phyloP scores from a whole-genome alignment of 2,888 invertebrate genomes.

The Scaptomyza reducta region DNA sequence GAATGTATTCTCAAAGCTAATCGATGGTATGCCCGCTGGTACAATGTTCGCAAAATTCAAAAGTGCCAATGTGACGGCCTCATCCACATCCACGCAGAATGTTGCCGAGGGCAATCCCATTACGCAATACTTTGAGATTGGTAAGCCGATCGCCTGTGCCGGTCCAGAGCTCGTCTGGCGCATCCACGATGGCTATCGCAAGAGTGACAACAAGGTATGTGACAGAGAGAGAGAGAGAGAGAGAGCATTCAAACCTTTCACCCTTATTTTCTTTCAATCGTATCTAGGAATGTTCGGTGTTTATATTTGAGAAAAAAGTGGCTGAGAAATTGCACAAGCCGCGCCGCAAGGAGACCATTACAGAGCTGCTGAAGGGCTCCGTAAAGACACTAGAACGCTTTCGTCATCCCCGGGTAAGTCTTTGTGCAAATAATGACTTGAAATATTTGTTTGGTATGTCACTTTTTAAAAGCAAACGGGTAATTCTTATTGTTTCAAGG shows the following conservation, averaged over 20 bases:
- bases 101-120: slow-evolving; percentile 92
- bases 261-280: neutral
- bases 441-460: slow-evolving; percentile 4
- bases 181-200: slow-evolving; percentile 94
- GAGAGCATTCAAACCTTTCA: neutral
- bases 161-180: slow-evolving; percentile 97
- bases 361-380: slow-evolving; percentile 92
- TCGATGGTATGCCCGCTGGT: slow-evolving; percentile 85
- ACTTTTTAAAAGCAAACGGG: neutral
- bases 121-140: slow-evolving; percentile 93
- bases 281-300: slow-evolving; percentile 95
- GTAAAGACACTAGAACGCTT: slow-evolving; percentile 92
- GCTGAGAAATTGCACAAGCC: slow-evolving; percentile 97
- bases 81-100: slow-evolving; percentile 84
- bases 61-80: slow-evolving; percentile 85
- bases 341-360: slow-evolving; percentile 94
- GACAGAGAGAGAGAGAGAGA: neutral
- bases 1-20: slow-evolving; percentile 84
- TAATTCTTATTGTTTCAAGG: neutral
- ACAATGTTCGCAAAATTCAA: slow-evolving; percentile 91
- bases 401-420: slow-evolving; percentile 90
- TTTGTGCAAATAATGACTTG: slow-evolving; percentile 20
- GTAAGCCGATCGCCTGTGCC: slow-evolving; percentile 90
- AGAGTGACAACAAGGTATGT: slow-evolving; percentile 93
- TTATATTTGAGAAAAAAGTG: slow-evolving; percentile 95